Evolutionary conservation across 2,888 invertebrate species (phyloP), one percentile per base, ranked within the genome.

Genomic region (Pimpla rufipes): DNA sequence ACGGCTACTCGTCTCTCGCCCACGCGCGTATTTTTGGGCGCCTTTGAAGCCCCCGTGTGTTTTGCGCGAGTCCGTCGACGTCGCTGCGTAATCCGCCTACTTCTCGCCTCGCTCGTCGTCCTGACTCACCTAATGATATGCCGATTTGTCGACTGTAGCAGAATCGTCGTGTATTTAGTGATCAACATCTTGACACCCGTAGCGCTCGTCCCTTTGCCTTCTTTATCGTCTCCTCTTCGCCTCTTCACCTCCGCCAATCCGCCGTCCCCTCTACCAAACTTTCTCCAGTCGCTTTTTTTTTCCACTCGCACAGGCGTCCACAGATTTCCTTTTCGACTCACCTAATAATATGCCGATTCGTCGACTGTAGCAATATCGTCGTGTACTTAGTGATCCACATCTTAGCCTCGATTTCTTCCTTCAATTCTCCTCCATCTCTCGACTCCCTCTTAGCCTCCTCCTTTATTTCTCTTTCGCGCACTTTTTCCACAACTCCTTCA

Each of bases 311-410:
- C n/a, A n/a, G n/a, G n/a, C n/a, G n/a, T n/a, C n/a, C n/a, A n/a
- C n/a, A n/a, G n/a, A n/a, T n/a, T n/a, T n/a, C n/a, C n/a, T n/a
- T n/a, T n/a, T n/a, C 47, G 16, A 83, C 91, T 90, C 87, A 92
- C 92, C 92, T 88, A 84, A 90, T 88, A 70, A 91, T 89, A 73
- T 90, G 92, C 73, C 90, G 92, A 87, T 93, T 94, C n/a, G 95
- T 95, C 81, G 96, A 95, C 91, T 96, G 96, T 93, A 96, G 92
- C 90, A 96, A 91, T 81, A 96, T 94, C 68, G 96, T 95, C n/a
- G 96, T 96, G 89, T 96, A 96, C 90, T 96, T 95, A 23, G 96
- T 96, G 92, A 96, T 96, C 92, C 96, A 94, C 96, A 96, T 96
- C 88, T 93, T 90, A 85, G 68, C 57, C 37, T n/a, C 13, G 23